Base-by-base conservation (phyloP, 2,888 invertebrate species). In the Drosophila paramelanica region DNA sequence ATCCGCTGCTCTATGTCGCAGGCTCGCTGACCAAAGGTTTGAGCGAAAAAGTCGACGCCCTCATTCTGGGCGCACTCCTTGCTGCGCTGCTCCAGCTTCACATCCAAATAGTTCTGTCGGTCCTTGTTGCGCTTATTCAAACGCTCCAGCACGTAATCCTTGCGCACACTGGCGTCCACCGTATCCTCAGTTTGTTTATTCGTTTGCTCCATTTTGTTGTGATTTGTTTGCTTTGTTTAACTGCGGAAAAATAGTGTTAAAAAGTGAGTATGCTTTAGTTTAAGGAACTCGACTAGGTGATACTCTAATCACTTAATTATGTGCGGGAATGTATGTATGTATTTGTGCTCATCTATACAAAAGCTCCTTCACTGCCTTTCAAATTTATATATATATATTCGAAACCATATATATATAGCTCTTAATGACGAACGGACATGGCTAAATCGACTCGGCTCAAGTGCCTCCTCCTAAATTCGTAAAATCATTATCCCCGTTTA, bases 21-120 rank as follows among this genome's bases (percentile, higher is more conserved):
- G 17, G 94, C 94, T 74, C 95, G 95, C 25, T 95, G 94, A 85
- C 94, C 94, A 88, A 96, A 96, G 8, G 94, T 93, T 52, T 94
- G 94, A 41, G 95, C 94, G 89, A 96, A 97, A 89, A 94, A 96
- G 74, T 95, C 95, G 51, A 95, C 84, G 42, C 91, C 92, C 73
- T 93, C 92, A 17, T 89, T 76, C 47, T 91, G 84, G 1, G 89
- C 77, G 13, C 79, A 81, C 20, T 92, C 91, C 62, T 91, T 91
- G 52, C 82, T 88, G 11, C 91, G 91, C 45, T 90, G 89, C 73
- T 92, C 92, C 17, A 90, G 67, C 52, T 91, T 90, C 0, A 91
- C 89, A 65, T 92, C 92, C 51, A 91, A 70, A 71, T 90, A 90
- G 57, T 91, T 91, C 49, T 92, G 92, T 3, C 92, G 81, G 66